Base-by-base conservation (phyloP, 1,140 invertebrate species). In the Listronotus oregonensis region DNA sequence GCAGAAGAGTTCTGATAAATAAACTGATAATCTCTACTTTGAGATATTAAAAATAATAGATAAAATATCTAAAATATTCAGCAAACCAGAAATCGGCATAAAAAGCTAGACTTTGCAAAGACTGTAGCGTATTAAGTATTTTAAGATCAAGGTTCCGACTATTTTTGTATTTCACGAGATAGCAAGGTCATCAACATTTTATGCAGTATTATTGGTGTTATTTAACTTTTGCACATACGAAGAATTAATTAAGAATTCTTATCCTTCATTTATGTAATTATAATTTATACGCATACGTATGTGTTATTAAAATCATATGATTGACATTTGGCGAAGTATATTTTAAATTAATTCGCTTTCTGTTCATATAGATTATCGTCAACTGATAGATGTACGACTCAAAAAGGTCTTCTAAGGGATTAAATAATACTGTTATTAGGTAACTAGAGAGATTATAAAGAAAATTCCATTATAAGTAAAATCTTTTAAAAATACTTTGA, bases 171-270 rank as follows among this genome's bases (percentile, higher is more conserved):
- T 54, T 46, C 39, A 52, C 51, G 60, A 49, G 60, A 52, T 55
- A 44, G 51, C 60, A 63, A 62, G 60, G 60, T 63, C 60, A 50
- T 54, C 60, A 63, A 63, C 60, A 63, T 63, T 63, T 63, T 44
- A 54, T 55, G 60, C 58, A 51, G 58, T 31, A 40, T 47, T 51
- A 37, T 27, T 27, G 21, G 49, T 63, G 52, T 63, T 63, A 63
- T 63, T 63, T 63, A 63, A 63, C 42, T 50, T 21, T 61, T 50
- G 46, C 58, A 61, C 58, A 40, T 51, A 61, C 42, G 47, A 61
- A 61, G 58, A 51, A 63, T 63, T 63, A 31, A 46, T 27, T 63
- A 32, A 44, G 42, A 52, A 46, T 44, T n/a, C 17, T 46, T 32
- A 56, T 55, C 9, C 50, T 63, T 46, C 54, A 63, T 52, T 55